phyloP scores from a whole-genome alignment of 1,140 invertebrate species.

The Drosophila arizonae region DNA sequence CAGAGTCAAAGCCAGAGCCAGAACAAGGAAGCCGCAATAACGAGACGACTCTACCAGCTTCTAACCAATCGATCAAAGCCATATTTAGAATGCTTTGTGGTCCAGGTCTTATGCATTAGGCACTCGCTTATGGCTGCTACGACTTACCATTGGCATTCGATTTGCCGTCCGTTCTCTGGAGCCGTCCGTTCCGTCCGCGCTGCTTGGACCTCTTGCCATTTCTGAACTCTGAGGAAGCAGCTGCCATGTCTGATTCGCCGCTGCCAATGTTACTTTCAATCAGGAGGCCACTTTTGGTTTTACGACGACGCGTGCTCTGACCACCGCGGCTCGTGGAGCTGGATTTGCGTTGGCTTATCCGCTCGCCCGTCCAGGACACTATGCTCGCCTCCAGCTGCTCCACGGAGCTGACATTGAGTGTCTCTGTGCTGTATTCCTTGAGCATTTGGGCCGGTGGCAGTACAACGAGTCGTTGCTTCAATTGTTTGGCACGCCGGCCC shows the following conservation, averaged over 20 bases:
- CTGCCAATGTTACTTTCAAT: constrained; percentile 73
- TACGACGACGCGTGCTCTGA: constrained; percentile 49
- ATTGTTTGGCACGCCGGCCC: constrained; percentile 25
- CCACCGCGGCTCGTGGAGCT: not conserved
- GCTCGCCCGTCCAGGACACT: constrained; percentile 68
- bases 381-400: constrained; percentile 54
- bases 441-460: constrained; percentile 56
- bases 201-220: constrained; percentile 52
- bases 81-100: constrained; percentile 63
- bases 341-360: constrained; percentile 26
- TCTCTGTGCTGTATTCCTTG: constrained; percentile 38
- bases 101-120: constrained; percentile 22
- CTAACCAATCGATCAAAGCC: constrained; percentile 68
- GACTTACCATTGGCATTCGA: constrained; percentile 66
- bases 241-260: constrained; percentile 35
- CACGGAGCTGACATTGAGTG: constrained; percentile 19
- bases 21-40: constrained; percentile 58
- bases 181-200: constrained; percentile 69
- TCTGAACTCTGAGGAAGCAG: constrained; percentile 42
- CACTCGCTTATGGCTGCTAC: constrained; percentile 12
- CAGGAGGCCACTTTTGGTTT: constrained; percentile 76
- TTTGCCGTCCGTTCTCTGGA: constrained; percentile 55
- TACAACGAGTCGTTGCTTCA: constrained; percentile 39
- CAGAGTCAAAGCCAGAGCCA: constrained; percentile 13
- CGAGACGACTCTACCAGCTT: constrained; percentile 42